Evolutionary conservation across 2,113 vertebrate genomes (phyloP), one percentile per base, ranked within the genome.

Genomic region (Cariama cristata): DNA sequence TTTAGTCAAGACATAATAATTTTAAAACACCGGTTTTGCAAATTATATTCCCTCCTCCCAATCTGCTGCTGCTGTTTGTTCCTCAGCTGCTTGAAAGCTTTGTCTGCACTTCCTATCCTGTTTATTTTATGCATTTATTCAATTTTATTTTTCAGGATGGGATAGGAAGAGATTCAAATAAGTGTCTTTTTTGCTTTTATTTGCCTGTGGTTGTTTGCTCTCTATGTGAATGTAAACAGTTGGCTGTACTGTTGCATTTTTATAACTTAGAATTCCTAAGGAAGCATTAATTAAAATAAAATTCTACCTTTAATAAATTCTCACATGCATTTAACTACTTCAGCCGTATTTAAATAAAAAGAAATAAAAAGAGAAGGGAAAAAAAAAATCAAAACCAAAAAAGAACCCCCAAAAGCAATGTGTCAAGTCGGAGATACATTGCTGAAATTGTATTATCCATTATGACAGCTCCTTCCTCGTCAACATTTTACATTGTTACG

Each of bases 401-500:
- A 32, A 62, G 5, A 16, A n/a, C 7, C 3, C 16, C 4, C 16
- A 3, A 44, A 72, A 82, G 27, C 28, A 64, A 75, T 58, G 33
- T 86, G 40, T 79, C 49, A 64, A 21, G 33, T 74, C 47, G 40
- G 19, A 77, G 62, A 8, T 30, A 56, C 26, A 44, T 55, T 75
- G 56, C 62, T 90, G 55, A 60, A 66, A 45, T 53, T 71, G 38
- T 7, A 35, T 91, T 95, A 92, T 45, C 50, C 55, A 17, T 45
- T 58, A 52, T 47, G 93, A 91, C 86, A 89, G 22, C 28, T 67
- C 20, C 11, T 79, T 75, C 42, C 42, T n/a, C 26, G 79, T 8
- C 55, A 95, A 21, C 28, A 55, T 95, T 97, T 88, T 76, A 71
- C 24, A 67, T 23, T 84, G 50, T 93, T 96, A 84, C 38, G 59